Evolutionary conservation across 2,797 vertebrate species (phyloP).

Genomic region (Ceryle rudis): DNA sequence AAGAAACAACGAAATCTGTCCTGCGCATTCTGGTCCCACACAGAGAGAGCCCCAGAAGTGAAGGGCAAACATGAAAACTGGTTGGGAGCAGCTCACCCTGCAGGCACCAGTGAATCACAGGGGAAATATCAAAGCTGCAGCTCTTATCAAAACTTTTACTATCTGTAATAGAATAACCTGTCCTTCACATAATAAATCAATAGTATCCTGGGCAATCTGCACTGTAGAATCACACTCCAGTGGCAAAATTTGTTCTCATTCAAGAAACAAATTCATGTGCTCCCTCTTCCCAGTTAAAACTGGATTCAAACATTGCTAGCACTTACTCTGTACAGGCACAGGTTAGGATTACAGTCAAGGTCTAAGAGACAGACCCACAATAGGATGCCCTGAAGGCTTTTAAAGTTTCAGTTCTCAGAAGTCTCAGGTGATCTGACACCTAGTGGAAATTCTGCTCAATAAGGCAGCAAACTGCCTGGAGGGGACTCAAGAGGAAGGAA

Average conservation of each 20-base stretch:
- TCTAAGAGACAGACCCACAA: neutral
- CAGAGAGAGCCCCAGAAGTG: neutral
- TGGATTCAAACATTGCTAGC: neutral
- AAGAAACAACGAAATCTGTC: neutral
- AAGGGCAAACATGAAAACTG: neutral
- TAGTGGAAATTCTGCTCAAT: neutral
- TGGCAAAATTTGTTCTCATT: neutral
- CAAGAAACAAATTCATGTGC: neutral
- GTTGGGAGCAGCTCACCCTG: neutral
- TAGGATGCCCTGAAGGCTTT: neutral
- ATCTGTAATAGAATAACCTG: neutral
- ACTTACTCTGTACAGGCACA: neutral
- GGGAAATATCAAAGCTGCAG: neutral
- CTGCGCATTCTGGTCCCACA: neutral
- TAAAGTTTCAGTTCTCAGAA: neutral
- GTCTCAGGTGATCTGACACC: neutral
- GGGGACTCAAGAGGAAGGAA: neutral
- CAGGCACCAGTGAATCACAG: neutral
- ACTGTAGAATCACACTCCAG: neutral
- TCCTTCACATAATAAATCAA: neutral
- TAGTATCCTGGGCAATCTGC: neutral
- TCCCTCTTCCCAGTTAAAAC: neutral
- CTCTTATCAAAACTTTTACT: neutral
- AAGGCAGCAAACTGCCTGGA: neutral
- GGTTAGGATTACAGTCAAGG: neutral